A percentile compares a stretch with the other conserved stretches of the same genome.
phyloP scores from a whole-genome alignment of 2,797 vertebrate genomes.

The Agapornis canus region DNA sequence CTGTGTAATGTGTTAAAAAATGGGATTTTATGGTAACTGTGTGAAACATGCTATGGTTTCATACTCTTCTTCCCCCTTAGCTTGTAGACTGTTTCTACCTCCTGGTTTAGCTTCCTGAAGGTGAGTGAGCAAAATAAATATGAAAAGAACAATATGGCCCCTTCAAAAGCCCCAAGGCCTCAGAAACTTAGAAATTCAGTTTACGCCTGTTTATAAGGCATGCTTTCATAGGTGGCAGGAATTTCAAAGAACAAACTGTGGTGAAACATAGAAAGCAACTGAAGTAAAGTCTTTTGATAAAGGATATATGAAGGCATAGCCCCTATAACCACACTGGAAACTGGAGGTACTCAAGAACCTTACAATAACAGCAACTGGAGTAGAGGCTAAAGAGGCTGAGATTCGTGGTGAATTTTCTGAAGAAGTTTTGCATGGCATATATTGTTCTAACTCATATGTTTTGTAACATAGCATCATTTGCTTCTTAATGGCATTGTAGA shows the following conservation, averaged over 20 bases:
- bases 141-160: background rate
- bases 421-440: background rate
- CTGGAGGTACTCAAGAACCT: background rate
- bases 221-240: background rate
- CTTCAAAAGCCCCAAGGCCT: background rate
- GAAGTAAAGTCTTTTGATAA: background rate
- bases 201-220: background rate
- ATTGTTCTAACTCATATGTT: background rate
- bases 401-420: background rate
- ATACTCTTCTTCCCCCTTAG: background rate
- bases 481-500: background rate
- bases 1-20: background rate
- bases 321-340: background rate
- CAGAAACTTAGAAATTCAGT: background rate
- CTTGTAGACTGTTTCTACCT: background rate
- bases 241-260: background rate
- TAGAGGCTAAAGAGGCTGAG: background rate
- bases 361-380: background rate
- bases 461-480: background rate
- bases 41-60: background rate
- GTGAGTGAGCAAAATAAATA: background rate
- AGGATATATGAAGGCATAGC: background rate
- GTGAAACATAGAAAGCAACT: background rate
- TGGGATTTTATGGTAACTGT: background rate
- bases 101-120: background rate